These are phyloP conservation scores for Drosophila kambysellisi DNA, from an alignment of 2,888 invertebrate species.

Conservation along the genomic window DNA sequence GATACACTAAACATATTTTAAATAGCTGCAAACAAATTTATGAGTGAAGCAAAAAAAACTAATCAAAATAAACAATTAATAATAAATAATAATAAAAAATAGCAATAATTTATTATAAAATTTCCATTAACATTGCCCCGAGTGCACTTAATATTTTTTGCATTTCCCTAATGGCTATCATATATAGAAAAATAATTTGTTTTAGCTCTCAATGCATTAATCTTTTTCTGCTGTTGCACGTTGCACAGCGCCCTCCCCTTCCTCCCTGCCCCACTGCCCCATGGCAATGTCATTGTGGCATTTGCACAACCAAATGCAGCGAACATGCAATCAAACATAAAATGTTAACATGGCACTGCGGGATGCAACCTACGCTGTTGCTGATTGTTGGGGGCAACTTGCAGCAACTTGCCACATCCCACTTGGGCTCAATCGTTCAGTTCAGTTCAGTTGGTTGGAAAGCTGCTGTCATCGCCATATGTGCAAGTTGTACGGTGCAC, in stretches of 20 bases:
- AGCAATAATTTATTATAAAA: background rate
- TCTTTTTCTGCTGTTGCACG: constrained; percentile 17
- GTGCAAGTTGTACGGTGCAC: constrained; percentile 42
- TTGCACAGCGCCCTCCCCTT: background rate
- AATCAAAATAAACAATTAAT: background rate
- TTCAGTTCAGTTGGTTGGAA: constrained; percentile 53
- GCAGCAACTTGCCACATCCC: constrained; percentile 31
- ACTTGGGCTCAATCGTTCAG: constrained; percentile 47
- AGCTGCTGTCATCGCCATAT: constrained; percentile 50
- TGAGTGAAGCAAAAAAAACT: background rate
- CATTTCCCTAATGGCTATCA: constrained; percentile 2
- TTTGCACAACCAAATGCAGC: constrained; percentile 51
- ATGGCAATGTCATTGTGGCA: constrained; percentile 32
- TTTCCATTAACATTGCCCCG: background rate
- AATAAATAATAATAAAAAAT: background rate
- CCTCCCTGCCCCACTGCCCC: background rate
- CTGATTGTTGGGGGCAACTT: constrained; percentile 1
- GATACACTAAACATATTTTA: background rate
- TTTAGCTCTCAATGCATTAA: constrained; percentile 36
- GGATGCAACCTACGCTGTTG: constrained; percentile 1
- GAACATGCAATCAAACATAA: constrained; percentile 59
- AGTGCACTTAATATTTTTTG: constrained; percentile 8
- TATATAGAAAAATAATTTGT: constrained; percentile 33
- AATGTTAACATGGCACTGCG: constrained; percentile 52
- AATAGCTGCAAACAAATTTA: background rate